Conservation (phyloP, 92 coral and sea anemone species). For the Phenganax stokvisi region DNA sequence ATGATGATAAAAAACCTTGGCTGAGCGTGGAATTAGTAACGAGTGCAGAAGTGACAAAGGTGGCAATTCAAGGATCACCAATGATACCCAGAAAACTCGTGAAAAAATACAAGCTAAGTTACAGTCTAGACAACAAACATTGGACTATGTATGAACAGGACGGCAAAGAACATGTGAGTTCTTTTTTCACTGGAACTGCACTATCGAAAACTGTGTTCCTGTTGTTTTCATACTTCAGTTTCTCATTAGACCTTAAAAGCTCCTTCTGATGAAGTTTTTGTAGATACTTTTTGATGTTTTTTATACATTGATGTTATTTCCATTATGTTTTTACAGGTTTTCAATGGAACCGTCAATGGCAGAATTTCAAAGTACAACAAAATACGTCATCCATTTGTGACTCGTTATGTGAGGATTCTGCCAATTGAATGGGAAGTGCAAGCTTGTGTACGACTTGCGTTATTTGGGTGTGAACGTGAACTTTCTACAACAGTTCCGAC, state of each 20-base stretch:
- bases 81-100: slow-evolving; percentile 51
- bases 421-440: background rate
- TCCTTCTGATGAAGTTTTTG: no score
- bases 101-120: slow-evolving; percentile 53
- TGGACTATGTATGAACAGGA: slow-evolving; percentile 59
- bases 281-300: background rate
- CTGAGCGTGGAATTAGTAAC: slow-evolving; percentile 63
- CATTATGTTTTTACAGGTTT: slow-evolving; percentile 16
- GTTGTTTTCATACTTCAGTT: no score
- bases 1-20: slow-evolving; percentile 66
- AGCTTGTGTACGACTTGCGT: slow-evolving; percentile 17
- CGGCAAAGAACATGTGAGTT: slow-evolving; percentile 61
- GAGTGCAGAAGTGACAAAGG: slow-evolving; percentile 57
- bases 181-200: background rate
- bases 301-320: no score
- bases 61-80: slow-evolving; percentile 81
- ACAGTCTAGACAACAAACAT: slow-evolving; percentile 68
- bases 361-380: background rate
- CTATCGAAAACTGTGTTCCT: no score
- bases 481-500: slow-evolving; percentile 15
- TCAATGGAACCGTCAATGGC: slow-evolving; percentile 7
- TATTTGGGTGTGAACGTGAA: slow-evolving; percentile 19
- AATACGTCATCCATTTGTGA: slow-evolving; percentile 33
- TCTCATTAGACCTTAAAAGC: no score
- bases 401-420: slow-evolving; percentile 27